Evolutionary conservation across 2,113 vertebrate genomes (phyloP).

Genomic region (Corvus hawaiiensis): DNA sequence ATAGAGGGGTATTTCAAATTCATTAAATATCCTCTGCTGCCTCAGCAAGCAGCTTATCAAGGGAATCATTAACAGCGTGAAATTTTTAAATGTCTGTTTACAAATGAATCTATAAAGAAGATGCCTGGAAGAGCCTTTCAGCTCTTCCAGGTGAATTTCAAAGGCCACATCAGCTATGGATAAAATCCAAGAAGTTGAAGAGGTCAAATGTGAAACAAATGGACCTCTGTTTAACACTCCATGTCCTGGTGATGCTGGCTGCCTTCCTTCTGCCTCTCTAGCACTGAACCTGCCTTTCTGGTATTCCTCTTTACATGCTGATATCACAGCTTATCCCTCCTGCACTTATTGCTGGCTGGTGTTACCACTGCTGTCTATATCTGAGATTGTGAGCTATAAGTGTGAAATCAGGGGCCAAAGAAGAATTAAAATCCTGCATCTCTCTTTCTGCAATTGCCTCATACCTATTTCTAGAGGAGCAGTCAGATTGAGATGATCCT

Average conservation of each 20-base stretch:
- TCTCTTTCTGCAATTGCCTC: not conserved
- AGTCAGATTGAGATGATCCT: not conserved
- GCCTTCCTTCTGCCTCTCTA: not conserved
- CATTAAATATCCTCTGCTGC: not conserved
- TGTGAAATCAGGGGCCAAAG: not conserved
- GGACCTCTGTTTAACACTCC: not conserved
- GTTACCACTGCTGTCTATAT: not conserved
- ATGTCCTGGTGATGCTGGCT: not conserved
- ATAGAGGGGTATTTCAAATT: not conserved
- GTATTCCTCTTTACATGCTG: fast-evolving
- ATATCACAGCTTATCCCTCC: not conserved
- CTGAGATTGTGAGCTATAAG: not conserved
- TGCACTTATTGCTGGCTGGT: not conserved
- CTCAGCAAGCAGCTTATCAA: not conserved
- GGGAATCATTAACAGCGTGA: not conserved
- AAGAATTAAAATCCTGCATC: not conserved
- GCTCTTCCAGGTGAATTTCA: not conserved
- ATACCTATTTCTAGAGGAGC: not conserved
- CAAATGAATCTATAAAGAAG: not conserved
- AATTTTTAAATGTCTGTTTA: conserved; percentile 40
- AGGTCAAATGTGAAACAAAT: not conserved
- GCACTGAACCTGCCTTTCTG: not conserved
- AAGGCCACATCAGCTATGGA: not conserved
- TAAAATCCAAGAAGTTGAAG: not conserved
- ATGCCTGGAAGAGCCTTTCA: not conserved